phyloP scores from a whole-genome alignment of 23 tunicate species.

The Oikopleura dioica region DNA sequence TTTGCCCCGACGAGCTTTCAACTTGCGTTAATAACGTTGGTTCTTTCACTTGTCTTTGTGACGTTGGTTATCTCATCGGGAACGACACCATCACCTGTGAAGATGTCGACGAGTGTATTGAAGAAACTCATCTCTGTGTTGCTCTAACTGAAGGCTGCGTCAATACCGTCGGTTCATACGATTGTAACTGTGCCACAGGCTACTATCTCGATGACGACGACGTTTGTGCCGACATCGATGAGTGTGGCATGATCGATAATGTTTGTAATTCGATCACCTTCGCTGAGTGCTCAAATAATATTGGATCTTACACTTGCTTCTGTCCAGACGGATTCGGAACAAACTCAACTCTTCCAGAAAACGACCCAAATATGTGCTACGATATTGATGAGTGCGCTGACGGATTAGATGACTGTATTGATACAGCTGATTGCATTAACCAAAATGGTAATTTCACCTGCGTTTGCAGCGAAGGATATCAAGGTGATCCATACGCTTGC shows the following conservation, averaged over 20 bases:
- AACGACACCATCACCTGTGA: not conserved
- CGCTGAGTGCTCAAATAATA: not conserved
- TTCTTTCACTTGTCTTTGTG: slow-evolving; percentile 8
- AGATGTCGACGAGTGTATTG: not conserved
- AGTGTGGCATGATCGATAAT: not conserved
- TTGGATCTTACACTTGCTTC: not conserved
- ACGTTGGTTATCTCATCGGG: not conserved
- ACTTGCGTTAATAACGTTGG: slow-evolving; percentile 15
- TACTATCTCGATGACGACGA: not conserved
- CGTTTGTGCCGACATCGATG: not conserved
- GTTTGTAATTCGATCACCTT: not conserved
- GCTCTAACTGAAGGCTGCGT: not conserved
- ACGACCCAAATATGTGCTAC: too few relatives aligned
- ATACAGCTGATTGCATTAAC: not conserved
- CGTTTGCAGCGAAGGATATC: not conserved
- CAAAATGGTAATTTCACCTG: not conserved
- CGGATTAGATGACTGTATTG: not conserved
- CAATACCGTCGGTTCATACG: not conserved
- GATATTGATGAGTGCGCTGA: not conserved
- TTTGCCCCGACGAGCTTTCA: not conserved
- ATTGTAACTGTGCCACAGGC: not conserved
- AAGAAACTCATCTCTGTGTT: not conserved
- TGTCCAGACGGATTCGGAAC: not conserved
- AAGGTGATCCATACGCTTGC: not conserved
- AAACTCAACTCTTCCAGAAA: too few relatives aligned